Evolutionary conservation across 2,113 vertebrate genomes (phyloP), one percentile per base, ranked within the genome.

Genomic region (Arothron firmamentum): DNA sequence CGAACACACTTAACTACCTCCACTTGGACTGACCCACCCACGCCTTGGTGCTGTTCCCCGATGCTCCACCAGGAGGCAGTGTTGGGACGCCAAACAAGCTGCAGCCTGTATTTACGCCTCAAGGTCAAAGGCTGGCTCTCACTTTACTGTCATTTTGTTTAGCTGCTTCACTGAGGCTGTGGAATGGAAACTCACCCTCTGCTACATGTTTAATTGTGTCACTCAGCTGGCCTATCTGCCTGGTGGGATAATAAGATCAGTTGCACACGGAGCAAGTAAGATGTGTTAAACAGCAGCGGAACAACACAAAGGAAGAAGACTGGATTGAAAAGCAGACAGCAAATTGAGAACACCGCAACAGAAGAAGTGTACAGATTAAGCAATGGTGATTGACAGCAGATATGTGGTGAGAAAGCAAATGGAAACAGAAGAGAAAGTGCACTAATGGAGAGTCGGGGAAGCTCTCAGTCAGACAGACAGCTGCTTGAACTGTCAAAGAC

Each of bases 401-500:
- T 60, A 21, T 25, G 62, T 34, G 16, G 38, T 0, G 38, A 71
- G 62, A 61, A 25, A 13, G 53, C 14, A 28, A 51, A 52, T 46
- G 48, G 64, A 52, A 72, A 52, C 56, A 41, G 50, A 50, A 42
- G 43, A 56, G 14, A 62, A 77, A 77, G 73, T 78, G 60, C 75
- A 75, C 75, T 79, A 70, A 75, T 53, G 52, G 64, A 34, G 60
- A 65, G 57, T 58, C 57, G 0, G 56, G 56, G 34, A 57, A 48
- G 63, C 41, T 3, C 47, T 17, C 51, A 68, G 68, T 77, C 57
- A 69, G 70, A 74, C 46, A 49, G 70, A 57, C 62, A 11, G 12
- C 9, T 38, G 59, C 76, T 83, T 72, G 75, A 81, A 75, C 72
- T 77, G 77, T 80, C 79, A 70, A 53, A 72, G 42, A 12, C 19